Base-by-base conservation (phyloP, 2,888 invertebrate genomes). In the Sipha maydis region DNA sequence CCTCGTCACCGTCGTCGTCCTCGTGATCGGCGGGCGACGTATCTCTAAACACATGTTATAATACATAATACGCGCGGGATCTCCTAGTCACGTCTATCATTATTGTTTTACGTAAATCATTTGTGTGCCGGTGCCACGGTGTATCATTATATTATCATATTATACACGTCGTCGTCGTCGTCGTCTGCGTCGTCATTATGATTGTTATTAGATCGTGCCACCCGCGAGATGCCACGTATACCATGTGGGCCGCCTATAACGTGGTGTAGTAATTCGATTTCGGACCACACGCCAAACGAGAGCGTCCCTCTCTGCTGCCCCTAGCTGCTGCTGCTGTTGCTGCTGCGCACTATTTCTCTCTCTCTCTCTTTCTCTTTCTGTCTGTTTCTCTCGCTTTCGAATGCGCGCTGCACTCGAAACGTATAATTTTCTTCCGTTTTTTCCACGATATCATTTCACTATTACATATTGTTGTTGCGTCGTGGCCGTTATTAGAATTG, bases 261-360 rank as follows among this genome's bases (percentile, higher is more conserved):
- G 48, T 67, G 34, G 28, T 79, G 73, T 48, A 61, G 17, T 79
- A 79, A 73, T 80, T 86, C 71, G 86, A 79, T 86, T 80, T 86
- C 56, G 86, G 86, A 86, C 86, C 79, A 86, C 86, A 80, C 86
- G 86, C 71, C 71, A 86, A 79, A 86, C 84, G 41, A 75, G 84
- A 76, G 61, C 21, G 14, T 14, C 21, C 82, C 25, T 21, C n/a
- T 11, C 28, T 11, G n/a, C 41, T 31, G 17, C 71, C 71, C 28
- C 67, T 41, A 14, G 4, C 69, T 28, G 69, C 28, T 25, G 21
- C 21, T 25, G 61, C 48, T 48, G 48, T 14, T 48, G 48, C 48
- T 48, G 48, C 3, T 48, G 48, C 48, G 11, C 48, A 5, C 38
- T 38, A 3, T n/a, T n/a, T 48, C 48, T 61, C 61, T 61, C 61